phyloP scores from a whole-genome alignment of 2,113 vertebrate species.

The Probosciger aterrimus region DNA sequence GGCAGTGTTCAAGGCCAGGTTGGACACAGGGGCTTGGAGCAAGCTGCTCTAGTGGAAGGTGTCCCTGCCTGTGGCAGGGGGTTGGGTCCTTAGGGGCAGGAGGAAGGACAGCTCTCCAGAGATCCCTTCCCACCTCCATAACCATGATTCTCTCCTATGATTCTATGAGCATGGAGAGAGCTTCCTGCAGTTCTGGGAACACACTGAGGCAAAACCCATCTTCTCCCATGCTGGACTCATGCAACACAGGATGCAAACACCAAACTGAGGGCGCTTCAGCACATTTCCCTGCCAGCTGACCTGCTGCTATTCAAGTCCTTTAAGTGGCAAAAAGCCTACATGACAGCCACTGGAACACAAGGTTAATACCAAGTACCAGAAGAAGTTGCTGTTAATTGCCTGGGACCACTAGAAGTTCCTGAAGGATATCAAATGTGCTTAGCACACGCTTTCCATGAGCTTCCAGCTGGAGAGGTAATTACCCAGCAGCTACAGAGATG shows the following conservation, averaged over 20 bases:
- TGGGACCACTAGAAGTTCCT: neutral
- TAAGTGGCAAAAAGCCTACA: accelerated
- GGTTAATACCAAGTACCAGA: neutral
- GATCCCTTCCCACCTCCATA: neutral
- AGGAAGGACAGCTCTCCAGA: neutral
- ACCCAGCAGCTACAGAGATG: neutral
- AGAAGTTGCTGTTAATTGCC: neutral
- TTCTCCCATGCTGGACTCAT: neutral
- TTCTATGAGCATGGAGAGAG: neutral
- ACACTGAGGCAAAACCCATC: neutral
- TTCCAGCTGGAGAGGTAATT: neutral
- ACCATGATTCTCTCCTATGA: accelerated
- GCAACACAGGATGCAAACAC: neutral
- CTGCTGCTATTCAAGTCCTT: neutral
- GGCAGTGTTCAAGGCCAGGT: neutral
- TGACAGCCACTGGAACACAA: neutral
- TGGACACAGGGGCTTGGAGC: neutral
- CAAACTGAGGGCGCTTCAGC: neutral
- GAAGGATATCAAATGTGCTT: neutral
- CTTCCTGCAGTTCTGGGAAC: neutral
- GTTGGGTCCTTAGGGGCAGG: neutral
- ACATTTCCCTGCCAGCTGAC: neutral
- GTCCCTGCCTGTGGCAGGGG: neutral
- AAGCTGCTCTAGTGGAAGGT: accelerated
- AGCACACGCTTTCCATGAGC: neutral